Evolutionary conservation across 2,113 vertebrate species (phyloP).

Genomic region (Apteryx mantelli): DNA sequence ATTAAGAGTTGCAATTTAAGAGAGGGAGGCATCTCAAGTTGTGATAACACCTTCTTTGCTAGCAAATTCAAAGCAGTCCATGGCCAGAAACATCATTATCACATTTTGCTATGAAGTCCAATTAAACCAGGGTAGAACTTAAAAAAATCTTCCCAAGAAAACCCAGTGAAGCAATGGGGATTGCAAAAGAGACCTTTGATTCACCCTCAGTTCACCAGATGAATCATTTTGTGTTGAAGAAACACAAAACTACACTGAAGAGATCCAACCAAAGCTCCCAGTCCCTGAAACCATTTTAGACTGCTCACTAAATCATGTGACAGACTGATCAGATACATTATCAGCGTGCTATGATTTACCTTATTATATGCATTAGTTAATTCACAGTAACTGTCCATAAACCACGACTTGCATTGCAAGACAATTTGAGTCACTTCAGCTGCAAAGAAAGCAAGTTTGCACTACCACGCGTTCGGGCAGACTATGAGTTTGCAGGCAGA

Average conservation of each 20-base stretch:
- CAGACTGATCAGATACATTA: neutral
- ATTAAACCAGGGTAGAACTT: neutral
- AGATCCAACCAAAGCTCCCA: neutral
- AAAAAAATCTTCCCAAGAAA: neutral
- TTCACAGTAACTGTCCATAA: neutral
- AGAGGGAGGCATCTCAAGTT: neutral
- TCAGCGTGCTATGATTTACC: neutral
- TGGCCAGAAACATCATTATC: neutral
- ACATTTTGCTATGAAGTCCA: neutral
- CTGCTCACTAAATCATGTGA: neutral
- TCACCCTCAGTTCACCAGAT: neutral
- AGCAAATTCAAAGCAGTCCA: neutral
- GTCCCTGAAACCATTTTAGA: neutral
- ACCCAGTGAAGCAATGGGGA: neutral
- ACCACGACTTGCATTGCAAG: neutral
- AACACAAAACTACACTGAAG: constrained; percentile 14
- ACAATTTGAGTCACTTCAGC: neutral
- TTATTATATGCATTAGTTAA: neutral
- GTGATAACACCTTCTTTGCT: neutral
- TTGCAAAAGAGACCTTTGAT: constrained; percentile 14
- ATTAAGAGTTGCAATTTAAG: neutral
- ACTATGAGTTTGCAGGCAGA: neutral
- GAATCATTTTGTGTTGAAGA: constrained; percentile 4
- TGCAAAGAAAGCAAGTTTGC: neutral
- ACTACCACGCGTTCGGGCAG: neutral